Percentiles rank a stretch among this genome's conserved stretches.
Evolutionary conservation across 1,140 invertebrate genomes (phyloP).

Genomic region (Notospermus geniculatus): DNA sequence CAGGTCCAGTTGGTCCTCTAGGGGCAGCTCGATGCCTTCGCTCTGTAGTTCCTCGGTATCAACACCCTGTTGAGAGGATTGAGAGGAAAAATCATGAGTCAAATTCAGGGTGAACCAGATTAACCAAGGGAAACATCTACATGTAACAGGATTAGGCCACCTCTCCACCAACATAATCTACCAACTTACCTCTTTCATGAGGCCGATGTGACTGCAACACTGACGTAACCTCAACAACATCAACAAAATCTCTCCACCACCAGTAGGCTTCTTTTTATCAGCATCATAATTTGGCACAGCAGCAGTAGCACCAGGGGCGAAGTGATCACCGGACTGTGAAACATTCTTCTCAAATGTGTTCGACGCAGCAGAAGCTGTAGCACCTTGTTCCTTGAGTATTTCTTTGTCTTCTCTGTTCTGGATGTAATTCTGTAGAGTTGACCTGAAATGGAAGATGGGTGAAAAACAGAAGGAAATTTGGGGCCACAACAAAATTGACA

Average conservation of each 20-base stretch:
- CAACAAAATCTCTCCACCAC: constrained; percentile 65
- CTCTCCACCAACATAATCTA: no score
- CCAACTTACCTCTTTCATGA: constrained; percentile 66
- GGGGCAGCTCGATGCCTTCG: constrained; percentile 59
- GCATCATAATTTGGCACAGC: constrained; percentile 57
- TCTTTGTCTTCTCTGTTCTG: constrained; percentile 2
- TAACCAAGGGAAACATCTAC: no score
- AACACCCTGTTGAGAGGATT: constrained; percentile 31
- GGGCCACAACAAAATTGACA: no score
- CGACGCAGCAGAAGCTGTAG: background rate
- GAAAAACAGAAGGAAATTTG: no score
- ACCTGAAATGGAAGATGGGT: constrained; percentile 1
- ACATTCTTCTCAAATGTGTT: constrained; percentile 4
- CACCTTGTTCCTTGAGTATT: background rate
- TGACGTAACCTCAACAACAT: constrained; percentile 80
- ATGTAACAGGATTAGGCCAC: no score
- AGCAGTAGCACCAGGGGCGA: constrained; percentile 43
- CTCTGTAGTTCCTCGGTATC: constrained; percentile 49
- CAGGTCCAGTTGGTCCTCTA: constrained; percentile 64
- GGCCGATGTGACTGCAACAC: constrained; percentile 81
- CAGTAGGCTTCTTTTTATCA: constrained; percentile 13
- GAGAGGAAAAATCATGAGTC: background rate
- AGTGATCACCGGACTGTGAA: background rate
- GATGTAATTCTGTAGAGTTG: constrained; percentile 8
- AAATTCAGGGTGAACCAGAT: no score